A percentile compares a stretch with the other conserved stretches of the same genome.
Evolutionary conservation across 2,888 invertebrate species (phyloP).

Genomic region (Lasioglossum malachurum): DNA sequence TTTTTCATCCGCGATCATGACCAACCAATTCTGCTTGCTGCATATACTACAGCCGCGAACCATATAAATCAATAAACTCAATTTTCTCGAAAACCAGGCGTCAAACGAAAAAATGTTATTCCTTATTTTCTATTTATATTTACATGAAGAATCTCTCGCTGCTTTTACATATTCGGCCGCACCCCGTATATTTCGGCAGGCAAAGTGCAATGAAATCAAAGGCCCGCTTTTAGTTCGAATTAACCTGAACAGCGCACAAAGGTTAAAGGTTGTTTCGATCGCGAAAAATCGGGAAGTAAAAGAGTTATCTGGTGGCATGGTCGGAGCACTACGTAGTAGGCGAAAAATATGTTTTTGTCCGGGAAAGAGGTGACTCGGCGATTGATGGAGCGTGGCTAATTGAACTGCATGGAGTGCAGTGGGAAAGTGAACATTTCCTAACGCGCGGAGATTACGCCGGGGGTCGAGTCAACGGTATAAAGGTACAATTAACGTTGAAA

Average conservation of each 20-base stretch:
- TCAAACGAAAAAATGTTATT: too few species aligned
- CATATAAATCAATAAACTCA: background rate
- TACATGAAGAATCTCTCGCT: background rate
- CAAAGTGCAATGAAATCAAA: background rate
- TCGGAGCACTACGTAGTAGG: background rate
- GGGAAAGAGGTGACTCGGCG: background rate
- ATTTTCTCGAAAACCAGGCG: background rate
- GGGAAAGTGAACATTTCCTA: background rate
- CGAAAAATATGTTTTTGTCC: background rate
- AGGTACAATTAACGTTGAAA: constrained; percentile 59
- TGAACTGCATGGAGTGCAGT: background rate
- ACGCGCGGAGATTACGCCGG: constrained; percentile 9
- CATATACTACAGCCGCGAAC: background rate
- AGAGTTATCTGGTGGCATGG: background rate
- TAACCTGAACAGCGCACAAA: background rate
- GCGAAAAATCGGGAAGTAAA: background rate
- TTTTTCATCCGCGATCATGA: background rate
- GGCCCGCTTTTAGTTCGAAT: background rate
- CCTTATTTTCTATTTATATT: background rate
- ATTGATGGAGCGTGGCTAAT: constrained; percentile 1
- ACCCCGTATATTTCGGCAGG: background rate
- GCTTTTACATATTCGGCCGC: background rate
- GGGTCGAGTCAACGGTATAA: constrained; percentile 25
- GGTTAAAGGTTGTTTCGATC: background rate
- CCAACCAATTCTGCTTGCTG: background rate